Percentiles rank a stretch among this genome's conserved stretches.
phyloP scores from a whole-genome alignment of 2,888 invertebrate species.

The Tineola bisselliella region DNA sequence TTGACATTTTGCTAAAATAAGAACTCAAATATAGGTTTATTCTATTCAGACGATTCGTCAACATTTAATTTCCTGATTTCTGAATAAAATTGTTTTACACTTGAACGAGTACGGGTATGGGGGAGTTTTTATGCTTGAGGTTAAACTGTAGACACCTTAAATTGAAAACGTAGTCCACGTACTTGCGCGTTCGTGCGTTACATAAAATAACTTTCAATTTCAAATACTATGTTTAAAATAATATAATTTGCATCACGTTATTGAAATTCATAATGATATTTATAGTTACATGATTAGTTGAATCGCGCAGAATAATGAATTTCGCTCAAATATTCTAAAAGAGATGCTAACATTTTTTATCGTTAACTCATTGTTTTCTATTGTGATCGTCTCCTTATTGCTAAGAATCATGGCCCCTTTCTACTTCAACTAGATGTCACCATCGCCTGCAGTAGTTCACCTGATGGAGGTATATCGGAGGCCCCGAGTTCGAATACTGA shows the following conservation, averaged over 20 bases:
- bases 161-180: background rate
- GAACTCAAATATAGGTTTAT: background rate
- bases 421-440: no score
- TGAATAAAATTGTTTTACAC: background rate
- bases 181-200: background rate
- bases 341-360: no score
- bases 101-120: background rate
- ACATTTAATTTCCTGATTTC: conserved; percentile 1
- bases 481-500: no score
- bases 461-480: no score
- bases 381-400: no score
- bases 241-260: background rate
- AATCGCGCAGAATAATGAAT: background rate
- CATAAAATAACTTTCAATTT: background rate
- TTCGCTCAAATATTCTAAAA: background rate
- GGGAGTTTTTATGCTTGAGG: background rate
- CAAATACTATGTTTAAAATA: background rate
- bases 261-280: background rate
- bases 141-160: background rate
- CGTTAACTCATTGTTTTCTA: no score
- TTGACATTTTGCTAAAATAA: background rate
- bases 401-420: no score
- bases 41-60: background rate
- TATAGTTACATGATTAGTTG: background rate
- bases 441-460: no score